These are phyloP conservation scores for Lapara coniferarum DNA, from an alignment of 2,888 invertebrate species.

Conservation along the genomic window DNA sequence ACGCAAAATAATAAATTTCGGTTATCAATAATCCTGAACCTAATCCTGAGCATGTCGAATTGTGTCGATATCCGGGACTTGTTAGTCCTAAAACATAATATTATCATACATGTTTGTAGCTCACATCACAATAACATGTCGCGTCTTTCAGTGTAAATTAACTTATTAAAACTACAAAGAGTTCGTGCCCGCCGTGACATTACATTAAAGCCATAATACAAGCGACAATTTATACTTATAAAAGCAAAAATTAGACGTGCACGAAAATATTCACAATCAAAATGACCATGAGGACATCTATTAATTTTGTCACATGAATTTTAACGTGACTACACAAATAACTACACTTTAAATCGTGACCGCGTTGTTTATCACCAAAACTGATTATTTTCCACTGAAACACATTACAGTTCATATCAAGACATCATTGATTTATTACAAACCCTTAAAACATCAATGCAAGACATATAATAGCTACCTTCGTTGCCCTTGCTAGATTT, in stretches of 20 bases:
- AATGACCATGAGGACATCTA: conserved; percentile 47
- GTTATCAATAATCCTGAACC: too few relatives aligned
- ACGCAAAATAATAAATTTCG: too few relatives aligned
- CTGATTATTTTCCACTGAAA: background rate
- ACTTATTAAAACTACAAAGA: conserved; percentile 60
- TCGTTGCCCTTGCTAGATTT: too few relatives aligned
- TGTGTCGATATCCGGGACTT: background rate
- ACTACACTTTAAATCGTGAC: background rate
- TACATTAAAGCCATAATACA: conserved; percentile 44
- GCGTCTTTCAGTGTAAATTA: conserved; percentile 49
- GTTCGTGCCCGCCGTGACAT: conserved; percentile 63
- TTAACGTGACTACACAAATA: conserved; percentile 3
- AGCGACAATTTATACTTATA: conserved; percentile 33
- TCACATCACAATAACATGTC: conserved; percentile 40
- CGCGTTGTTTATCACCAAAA: background rate
- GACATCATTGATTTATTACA: too few relatives aligned
- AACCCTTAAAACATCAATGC: too few relatives aligned
- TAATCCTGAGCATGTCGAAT: background rate
- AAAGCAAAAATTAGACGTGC: conserved; percentile 45
- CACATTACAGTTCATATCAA: background rate
- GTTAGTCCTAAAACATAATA: too few relatives aligned
- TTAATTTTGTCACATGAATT: conserved; percentile 27
- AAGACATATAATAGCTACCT: too few relatives aligned
- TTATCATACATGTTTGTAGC: conserved; percentile 29
- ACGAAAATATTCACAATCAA: conserved; percentile 45